Evolutionary conservation across 2,888 invertebrate species (phyloP).

Genomic region (Sphaeridia pumilis): DNA sequence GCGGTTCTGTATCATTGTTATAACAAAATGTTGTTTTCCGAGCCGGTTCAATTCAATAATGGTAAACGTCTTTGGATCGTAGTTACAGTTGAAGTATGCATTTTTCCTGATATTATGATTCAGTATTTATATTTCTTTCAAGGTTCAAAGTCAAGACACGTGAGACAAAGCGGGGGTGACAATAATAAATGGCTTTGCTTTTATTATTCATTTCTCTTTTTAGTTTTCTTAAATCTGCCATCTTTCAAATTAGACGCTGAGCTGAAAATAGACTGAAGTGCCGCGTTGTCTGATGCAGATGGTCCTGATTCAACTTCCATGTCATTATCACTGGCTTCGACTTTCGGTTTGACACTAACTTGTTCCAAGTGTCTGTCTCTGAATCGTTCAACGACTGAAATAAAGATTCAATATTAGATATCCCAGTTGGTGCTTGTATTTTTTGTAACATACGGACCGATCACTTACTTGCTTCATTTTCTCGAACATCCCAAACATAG

Average conservation of each 20-base stretch:
- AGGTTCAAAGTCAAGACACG: too few species aligned
- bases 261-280: not conserved
- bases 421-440: not conserved
- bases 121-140: too few species aligned
- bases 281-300: not conserved
- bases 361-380: conserved; percentile 16
- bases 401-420: not conserved
- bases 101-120: too few species aligned
- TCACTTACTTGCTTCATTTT: conserved; percentile 47
- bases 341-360: not conserved
- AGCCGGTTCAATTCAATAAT: too few species aligned
- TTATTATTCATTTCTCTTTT: too few species aligned
- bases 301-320: conserved; percentile 4
- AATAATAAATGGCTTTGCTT: too few species aligned
- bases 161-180: too few species aligned
- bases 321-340: not conserved
- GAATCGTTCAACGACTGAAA: conserved; percentile 23
- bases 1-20: too few species aligned
- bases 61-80: too few species aligned
- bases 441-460: not conserved
- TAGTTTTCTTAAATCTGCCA: conserved; percentile 4
- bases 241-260: conserved; percentile 1
- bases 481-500: conserved; percentile 52
- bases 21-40: too few species aligned
- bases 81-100: too few species aligned